Percentiles rank a stretch among this genome's conserved stretches.
These are phyloP conservation scores for Hydropsyche tenuis DNA, from an alignment of 1,140 invertebrate genomes.

Conservation along the genomic window DNA sequence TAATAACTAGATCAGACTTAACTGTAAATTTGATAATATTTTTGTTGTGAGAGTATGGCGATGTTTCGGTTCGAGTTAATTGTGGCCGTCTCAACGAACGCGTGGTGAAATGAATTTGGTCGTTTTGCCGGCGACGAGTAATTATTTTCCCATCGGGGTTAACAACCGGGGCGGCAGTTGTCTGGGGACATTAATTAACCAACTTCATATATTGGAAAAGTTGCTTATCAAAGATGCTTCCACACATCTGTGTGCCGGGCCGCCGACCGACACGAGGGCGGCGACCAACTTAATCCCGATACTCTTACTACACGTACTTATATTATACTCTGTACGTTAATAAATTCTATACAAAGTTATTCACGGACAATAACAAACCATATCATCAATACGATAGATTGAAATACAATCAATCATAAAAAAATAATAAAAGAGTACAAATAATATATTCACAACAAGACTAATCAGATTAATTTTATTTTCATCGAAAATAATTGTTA, in stretches of 20 bases:
- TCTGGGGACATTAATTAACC: slow-evolving; percentile 50
- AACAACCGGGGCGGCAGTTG: slow-evolving; percentile 40
- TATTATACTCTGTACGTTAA: no score
- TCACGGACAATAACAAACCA: no score
- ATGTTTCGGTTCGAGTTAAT: no score
- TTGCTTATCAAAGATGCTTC: slow-evolving; percentile 45
- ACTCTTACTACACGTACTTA: not conserved
- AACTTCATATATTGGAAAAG: slow-evolving; percentile 50
- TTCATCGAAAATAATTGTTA: not conserved
- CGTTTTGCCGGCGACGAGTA: slow-evolving; percentile 37
- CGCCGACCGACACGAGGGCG: not conserved
- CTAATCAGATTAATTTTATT: not conserved
- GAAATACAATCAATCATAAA: no score
- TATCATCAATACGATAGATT: no score
- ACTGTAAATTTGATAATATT: no score
- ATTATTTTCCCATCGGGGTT: slow-evolving; percentile 41
- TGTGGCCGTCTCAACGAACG: no score
- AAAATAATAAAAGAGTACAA: no score
- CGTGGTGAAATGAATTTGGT: slow-evolving; percentile 33
- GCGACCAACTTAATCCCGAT: slow-evolving; percentile 15
- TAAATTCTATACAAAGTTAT: no score
- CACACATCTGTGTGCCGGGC: slow-evolving; percentile 28
- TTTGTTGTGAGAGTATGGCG: no score
- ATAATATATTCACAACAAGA: no score
- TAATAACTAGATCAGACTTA: no score